These are phyloP conservation scores for Potorous gilbertii DNA, from an alignment of 2,797 vertebrate species.

Conservation along the genomic window DNA sequence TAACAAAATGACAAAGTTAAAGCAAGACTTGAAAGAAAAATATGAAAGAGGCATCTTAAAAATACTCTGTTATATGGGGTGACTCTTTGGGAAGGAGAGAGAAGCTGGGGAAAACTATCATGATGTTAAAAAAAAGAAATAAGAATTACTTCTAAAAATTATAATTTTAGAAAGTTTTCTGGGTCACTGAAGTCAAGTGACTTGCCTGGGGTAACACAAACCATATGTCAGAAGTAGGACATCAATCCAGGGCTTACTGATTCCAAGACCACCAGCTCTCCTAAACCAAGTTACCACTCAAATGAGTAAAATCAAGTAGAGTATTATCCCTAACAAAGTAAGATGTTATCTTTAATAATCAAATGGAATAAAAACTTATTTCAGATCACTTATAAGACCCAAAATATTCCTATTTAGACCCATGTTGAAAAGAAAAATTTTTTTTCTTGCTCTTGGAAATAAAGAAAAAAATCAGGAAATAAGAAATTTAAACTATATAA, in stretches of 20 bases:
- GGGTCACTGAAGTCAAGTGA: not conserved
- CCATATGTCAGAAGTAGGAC: not conserved
- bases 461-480: not conserved
- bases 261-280: not conserved
- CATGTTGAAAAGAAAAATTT: conserved; percentile 35
- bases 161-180: not conserved
- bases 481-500: not conserved
- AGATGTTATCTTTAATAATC: not conserved
- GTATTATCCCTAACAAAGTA: not conserved
- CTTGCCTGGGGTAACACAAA: not conserved
- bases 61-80: not conserved
- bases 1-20: not conserved
- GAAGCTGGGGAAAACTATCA: not conserved
- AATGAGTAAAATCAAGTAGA: not conserved
- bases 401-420: conserved; percentile 28
- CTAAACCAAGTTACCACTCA: not conserved
- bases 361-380: conserved; percentile 27
- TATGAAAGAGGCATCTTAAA: not conserved
- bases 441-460: conserved; percentile 36
- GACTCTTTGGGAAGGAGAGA: not conserved
- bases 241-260: not conserved
- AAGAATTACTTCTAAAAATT: not conserved
- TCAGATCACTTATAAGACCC: conserved; percentile 15
- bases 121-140: not conserved
- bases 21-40: not conserved